These are phyloP conservation scores for Mormyrus hasselquistii DNA, from an alignment of 2,797 vertebrate species.

Conservation along the genomic window DNA sequence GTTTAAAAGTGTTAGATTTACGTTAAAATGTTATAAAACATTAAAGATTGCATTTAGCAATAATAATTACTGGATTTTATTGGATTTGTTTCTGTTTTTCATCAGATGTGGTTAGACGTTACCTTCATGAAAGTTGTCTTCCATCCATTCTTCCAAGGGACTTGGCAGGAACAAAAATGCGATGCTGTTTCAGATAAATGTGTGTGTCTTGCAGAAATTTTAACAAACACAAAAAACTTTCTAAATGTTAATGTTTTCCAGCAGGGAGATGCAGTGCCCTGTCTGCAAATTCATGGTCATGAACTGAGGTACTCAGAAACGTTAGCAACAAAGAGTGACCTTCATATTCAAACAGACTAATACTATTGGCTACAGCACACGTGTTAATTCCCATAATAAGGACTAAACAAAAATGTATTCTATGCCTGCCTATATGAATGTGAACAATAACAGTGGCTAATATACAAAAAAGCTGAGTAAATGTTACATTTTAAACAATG, in stretches of 20 bases:
- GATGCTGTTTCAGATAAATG: slow-evolving; percentile 17
- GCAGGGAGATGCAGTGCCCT: slow-evolving; percentile 29
- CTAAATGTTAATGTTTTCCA: slow-evolving; percentile 14
- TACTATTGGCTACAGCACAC: not conserved
- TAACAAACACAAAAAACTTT: not conserved
- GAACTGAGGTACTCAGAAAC: not conserved
- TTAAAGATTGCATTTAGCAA: not conserved
- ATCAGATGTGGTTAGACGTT: not conserved
- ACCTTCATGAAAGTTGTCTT: not conserved
- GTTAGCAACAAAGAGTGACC: not conserved
- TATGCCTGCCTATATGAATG: not conserved
- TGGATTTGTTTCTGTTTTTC: slow-evolving; percentile 8
- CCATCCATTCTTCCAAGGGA: slow-evolving; percentile 19
- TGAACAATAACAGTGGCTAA: not conserved
- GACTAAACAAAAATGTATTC: not conserved
- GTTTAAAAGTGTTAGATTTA: not conserved
- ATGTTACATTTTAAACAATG: not conserved
- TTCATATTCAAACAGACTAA: not conserved
- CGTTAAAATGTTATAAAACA: not conserved
- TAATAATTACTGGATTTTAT: not conserved
- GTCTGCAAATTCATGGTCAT: slow-evolving; percentile 43
- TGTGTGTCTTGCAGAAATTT: not conserved
- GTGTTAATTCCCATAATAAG: not conserved
- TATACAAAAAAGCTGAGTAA: not conserved
- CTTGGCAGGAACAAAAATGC: slow-evolving; percentile 33